phyloP scores from a whole-genome alignment of 2,797 vertebrate species.

The Brachyalestes nurse region DNA sequence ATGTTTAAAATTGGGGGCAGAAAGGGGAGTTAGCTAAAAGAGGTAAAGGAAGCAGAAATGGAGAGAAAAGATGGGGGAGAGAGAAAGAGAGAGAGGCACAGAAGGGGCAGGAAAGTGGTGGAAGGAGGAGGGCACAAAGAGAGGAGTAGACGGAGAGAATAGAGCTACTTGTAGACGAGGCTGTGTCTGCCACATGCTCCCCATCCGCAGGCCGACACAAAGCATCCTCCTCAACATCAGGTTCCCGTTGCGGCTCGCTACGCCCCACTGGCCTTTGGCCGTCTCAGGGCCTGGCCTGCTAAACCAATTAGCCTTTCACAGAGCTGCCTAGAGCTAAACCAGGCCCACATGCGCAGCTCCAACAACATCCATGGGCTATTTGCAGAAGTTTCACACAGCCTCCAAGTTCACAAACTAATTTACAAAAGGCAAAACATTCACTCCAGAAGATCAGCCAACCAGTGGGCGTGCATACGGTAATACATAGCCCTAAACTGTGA shows the following conservation, averaged over 20 bases:
- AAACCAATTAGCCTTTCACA: constrained; percentile 69
- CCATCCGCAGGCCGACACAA: constrained; percentile 53
- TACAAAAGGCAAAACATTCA: constrained; percentile 17
- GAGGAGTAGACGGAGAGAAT: constrained; percentile 25
- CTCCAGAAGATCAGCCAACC: constrained; percentile 4
- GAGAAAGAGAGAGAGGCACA: not conserved
- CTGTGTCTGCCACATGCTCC: constrained; percentile 62
- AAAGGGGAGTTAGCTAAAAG: constrained; percentile 3
- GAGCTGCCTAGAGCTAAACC: constrained; percentile 57
- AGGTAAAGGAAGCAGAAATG: not conserved
- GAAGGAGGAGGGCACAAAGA: constrained; percentile 24
- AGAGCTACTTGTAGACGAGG: constrained; percentile 45
- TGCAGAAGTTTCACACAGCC: constrained; percentile 46
- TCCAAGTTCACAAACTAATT: constrained; percentile 41
- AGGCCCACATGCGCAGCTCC: constrained; percentile 53
- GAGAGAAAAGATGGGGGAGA: not conserved
- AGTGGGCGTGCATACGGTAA: constrained; percentile 22
- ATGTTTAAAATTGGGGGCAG: not conserved
- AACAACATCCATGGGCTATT: constrained; percentile 54
- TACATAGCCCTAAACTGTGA: constrained; percentile 42
- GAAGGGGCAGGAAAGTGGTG: constrained; percentile 12
- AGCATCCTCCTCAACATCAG: constrained; percentile 63
- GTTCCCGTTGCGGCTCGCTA: constrained; percentile 66
- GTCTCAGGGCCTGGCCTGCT: constrained; percentile 60
- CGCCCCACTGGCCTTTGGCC: constrained; percentile 64